Percentiles rank a stretch among this genome's conserved stretches.
Evolutionary conservation across 2,113 vertebrate species (phyloP).

Genomic region (Rhinogobius similis): DNA sequence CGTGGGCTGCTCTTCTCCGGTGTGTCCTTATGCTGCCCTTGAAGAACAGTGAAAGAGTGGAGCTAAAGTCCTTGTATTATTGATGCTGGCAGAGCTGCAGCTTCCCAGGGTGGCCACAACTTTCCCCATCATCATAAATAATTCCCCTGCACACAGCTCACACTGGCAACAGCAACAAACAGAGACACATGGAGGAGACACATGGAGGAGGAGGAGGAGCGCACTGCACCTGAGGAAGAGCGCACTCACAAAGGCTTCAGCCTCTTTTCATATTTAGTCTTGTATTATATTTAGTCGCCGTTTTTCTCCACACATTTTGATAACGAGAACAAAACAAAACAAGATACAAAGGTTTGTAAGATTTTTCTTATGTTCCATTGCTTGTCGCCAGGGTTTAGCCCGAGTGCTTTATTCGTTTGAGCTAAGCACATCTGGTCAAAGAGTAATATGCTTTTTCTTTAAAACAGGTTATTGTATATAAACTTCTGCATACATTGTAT

Average conservation of each 20-base stretch:
- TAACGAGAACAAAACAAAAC: too few relatives aligned
- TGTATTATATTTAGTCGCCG: neutral
- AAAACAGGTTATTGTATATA: too few relatives aligned
- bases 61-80: constrained; percentile 76
- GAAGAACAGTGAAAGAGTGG: constrained; percentile 47
- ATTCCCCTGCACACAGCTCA: constrained; percentile 35
- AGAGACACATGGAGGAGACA: constrained; percentile 5
- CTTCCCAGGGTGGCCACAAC: constrained; percentile 45
- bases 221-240: neutral
- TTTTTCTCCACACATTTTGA: too few relatives aligned
- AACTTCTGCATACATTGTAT: too few relatives aligned
- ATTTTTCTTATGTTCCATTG: too few relatives aligned
- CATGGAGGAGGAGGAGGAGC: neutral
- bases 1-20: constrained; percentile 19
- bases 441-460: too few relatives aligned
- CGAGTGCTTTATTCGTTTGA: too few relatives aligned
- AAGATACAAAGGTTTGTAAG: too few relatives aligned
- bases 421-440: too few relatives aligned
- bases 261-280: neutral
- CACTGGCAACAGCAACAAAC: constrained; percentile 8
- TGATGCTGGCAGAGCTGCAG: constrained; percentile 67
- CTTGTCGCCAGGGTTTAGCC: too few relatives aligned
- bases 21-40: constrained; percentile 60
- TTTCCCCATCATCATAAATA: constrained; percentile 61
- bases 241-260: neutral